These are phyloP conservation scores for Alectura lathami DNA, from an alignment of 2,113 vertebrate genomes.

Conservation along the genomic window DNA sequence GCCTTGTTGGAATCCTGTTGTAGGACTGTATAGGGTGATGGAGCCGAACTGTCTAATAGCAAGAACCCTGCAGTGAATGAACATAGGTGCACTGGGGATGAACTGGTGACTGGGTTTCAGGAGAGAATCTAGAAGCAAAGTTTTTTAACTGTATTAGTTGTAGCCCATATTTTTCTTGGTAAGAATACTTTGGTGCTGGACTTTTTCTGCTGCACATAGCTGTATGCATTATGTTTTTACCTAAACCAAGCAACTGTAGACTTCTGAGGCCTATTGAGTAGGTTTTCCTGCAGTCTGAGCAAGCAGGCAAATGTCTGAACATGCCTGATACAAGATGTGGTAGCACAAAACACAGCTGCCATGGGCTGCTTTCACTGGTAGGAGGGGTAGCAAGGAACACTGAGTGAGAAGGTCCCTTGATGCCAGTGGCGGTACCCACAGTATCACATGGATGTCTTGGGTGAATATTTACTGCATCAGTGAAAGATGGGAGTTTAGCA, in stretches of 20 bases:
- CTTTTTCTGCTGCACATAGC: not conserved
- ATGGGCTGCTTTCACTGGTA: not conserved
- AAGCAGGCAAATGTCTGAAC: not conserved
- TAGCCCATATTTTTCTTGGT: not conserved
- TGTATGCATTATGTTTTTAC: not conserved
- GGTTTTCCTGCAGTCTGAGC: not conserved
- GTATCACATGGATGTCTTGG: not conserved
- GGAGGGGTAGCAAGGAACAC: not conserved
- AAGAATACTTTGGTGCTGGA: not conserved
- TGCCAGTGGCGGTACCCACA: not conserved
- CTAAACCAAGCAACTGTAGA: not conserved
- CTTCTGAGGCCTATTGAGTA: not conserved
- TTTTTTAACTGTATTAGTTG: not conserved
- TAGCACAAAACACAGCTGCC: not conserved
- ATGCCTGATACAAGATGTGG: not conserved
- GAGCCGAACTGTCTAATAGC: not conserved
- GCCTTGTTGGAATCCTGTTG: not conserved
- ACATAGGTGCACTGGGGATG: not conserved
- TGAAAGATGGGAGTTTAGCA: not conserved
- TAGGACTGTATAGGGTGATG: not conserved
- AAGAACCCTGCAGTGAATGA: not conserved
- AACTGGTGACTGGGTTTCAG: not conserved
- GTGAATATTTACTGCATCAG: not conserved
- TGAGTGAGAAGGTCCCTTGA: not conserved
- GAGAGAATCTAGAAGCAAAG: not conserved